Evolutionary conservation across 2,797 vertebrate genomes (phyloP), one percentile per base, ranked within the genome.

Genomic region (Thripadectes ignobilis): DNA sequence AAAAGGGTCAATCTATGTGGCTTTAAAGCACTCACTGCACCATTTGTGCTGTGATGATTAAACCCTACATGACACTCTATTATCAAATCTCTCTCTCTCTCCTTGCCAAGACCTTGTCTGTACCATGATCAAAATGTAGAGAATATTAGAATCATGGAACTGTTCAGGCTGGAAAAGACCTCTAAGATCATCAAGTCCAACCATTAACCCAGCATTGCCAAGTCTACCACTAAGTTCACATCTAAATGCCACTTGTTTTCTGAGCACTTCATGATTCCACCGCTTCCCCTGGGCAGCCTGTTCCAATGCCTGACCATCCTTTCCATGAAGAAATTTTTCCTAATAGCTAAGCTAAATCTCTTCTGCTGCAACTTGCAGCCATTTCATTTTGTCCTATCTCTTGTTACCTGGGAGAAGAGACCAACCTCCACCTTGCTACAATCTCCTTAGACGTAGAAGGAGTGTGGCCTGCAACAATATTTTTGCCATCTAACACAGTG

Each of bases 1-100:
- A 48, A 69, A 92, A 1, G 6, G 46, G 13, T 46, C 0, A 0
- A 19, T 30, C 30, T 57, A 8, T 16, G 22, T 39, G 63, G 4
- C 29, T 85, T 68, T 69, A 82, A 58, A 85, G 32, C 36, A 34
- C 18, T 55, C 18, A 38, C 29, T 61, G 52, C 51, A 66, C 21
- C 16, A 15, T 24, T 51, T 46, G 20, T 46, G 52, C 23, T 57
- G n/a, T 15, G 49, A 57, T 82, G 55, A 65, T 46, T 54, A 85
- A 92, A 49, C 22, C 12, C 15, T 59, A 41, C 38, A 76, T 16
- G 32, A 63, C 15, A 43, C 41, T 46, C 34, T 46, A 29, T 23
- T 59, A 17, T 26, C 65, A 73, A 61, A 57, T 46, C 45, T 46
- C 63, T 48, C 62, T 4, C 5, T 36, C 23, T 19, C 48, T 78